These are phyloP conservation scores for Rhabdornis inornatus DNA, from an alignment of 2,113 vertebrate genomes.

Conservation along the genomic window DNA sequence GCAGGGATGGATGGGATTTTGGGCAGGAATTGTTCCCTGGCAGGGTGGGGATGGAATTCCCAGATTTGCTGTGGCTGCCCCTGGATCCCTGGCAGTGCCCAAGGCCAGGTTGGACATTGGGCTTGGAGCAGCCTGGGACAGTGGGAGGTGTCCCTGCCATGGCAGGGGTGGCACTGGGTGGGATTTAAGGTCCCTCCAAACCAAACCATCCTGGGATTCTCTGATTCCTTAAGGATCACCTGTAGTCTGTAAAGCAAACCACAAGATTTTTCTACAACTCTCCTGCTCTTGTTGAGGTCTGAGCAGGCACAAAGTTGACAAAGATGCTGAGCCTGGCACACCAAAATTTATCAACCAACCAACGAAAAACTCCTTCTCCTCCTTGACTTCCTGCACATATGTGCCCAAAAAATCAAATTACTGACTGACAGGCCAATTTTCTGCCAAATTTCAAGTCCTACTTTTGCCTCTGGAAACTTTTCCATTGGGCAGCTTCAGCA, in stretches of 20 bases:
- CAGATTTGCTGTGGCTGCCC: background rate
- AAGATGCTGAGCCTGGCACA: background rate
- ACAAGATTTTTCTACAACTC: accelerated
- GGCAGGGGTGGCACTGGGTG: accelerated
- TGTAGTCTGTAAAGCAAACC: background rate
- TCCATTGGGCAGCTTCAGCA: background rate
- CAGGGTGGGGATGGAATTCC: background rate
- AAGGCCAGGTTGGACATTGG: background rate
- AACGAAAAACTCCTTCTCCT: background rate
- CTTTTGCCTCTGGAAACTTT: background rate
- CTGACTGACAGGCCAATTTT: background rate
- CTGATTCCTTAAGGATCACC: background rate
- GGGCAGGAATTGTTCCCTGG: background rate
- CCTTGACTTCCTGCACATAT: background rate
- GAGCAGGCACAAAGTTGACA: background rate
- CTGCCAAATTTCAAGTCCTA: background rate
- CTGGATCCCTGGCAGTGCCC: background rate
- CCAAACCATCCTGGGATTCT: background rate
- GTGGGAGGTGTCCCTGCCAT: background rate
- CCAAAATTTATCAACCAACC: background rate
- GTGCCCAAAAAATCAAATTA: background rate
- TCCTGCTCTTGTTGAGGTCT: background rate
- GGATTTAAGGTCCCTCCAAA: accelerated
- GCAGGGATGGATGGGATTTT: accelerated
- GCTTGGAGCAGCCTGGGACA: background rate